Evolutionary conservation across 2,888 invertebrate species (phyloP), one percentile per base, ranked within the genome.

Genomic region (Ectropis crepuscularia): DNA sequence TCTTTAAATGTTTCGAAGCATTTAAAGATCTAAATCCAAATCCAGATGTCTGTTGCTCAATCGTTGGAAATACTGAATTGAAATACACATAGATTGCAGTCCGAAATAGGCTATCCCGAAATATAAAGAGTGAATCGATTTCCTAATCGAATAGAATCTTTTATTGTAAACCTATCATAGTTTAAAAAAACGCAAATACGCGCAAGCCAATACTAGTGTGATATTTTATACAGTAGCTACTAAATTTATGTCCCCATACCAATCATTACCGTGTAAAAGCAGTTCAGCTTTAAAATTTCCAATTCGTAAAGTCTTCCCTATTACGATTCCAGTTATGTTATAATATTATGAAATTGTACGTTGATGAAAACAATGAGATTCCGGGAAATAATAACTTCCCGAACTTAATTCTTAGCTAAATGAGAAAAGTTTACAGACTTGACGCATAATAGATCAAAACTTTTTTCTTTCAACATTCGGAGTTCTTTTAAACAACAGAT

Each of bases 271-370:
- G 43, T 50, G 55, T 47, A 57, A 67, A 65, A 63, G 65, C 60
- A 65, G 67, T 65, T 67, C 65, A 54, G 45, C 43, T 50, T 61
- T 10, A 53, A 62, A 64, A 61, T 59, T 63, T 57, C 61, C 61
- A 51, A 57, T 59, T 61, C 61, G 48, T 65, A 65, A 70, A 65
- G 53, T 57, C 16, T 61, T 45, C 54, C 61, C 58, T 49, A 59
- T 65, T 61, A 60, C 51, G 51, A 48, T 53, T 53, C 39, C 36
- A 57, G 51, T 47, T 57, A 62, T 41, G 62, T 51, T 51, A 55
- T 61, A 59, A 57, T 45, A 12, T 45, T 39, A 6, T 10, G 37
- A 6, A 5, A 28, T 7, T 38, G 53, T 42, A 47, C 53, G 5
- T 50, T 7, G 42, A 11, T 7, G 42, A 11, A 55, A 61, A 50